A percentile compares a stretch with the other conserved stretches of the same genome.
phyloP scores from a whole-genome alignment of 2,797 vertebrate genomes.

The Eutrigla gurnardus region DNA sequence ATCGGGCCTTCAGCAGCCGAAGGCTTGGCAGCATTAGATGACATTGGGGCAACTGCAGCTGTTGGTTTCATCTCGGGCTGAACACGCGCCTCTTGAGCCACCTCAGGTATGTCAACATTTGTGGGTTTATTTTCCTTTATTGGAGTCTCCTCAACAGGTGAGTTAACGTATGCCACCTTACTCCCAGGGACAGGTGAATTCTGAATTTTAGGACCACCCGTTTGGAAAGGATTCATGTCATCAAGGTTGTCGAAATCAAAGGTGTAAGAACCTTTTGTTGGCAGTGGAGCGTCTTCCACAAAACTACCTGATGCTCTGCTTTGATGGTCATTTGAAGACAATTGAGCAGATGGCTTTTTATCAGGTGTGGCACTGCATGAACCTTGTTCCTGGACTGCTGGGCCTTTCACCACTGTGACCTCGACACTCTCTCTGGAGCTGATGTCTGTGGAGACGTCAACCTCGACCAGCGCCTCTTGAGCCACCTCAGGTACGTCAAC shows the following conservation, averaged over 20 bases:
- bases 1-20: slow-evolving; percentile 28
- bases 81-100: slow-evolving; percentile 17
- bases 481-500: background rate
- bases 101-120: slow-evolving; percentile 11
- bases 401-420: slow-evolving; percentile 65
- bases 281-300: slow-evolving; percentile 67
- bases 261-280: slow-evolving; percentile 62
- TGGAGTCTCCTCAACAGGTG: slow-evolving; percentile 60
- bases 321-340: background rate
- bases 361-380: slow-evolving; percentile 40
- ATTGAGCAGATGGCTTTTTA: slow-evolving; percentile 27
- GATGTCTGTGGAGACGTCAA: slow-evolving; percentile 62
- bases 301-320: slow-evolving; percentile 33
- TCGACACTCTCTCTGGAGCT: slow-evolving; percentile 80
- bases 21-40: slow-evolving; percentile 2
- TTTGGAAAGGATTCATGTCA: slow-evolving; percentile 76
- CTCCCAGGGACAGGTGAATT: slow-evolving; percentile 67
- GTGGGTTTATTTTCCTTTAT: slow-evolving; percentile 21
- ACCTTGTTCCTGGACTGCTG: background rate
- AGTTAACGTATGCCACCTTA: slow-evolving; percentile 23
- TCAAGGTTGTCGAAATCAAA: slow-evolving; percentile 79
- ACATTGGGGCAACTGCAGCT: slow-evolving; percentile 34
- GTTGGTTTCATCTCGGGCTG: slow-evolving; percentile 44
- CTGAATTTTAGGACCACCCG: slow-evolving; percentile 71
- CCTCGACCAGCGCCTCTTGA: slow-evolving; percentile 39